Evolutionary conservation across 2,113 vertebrate genomes (phyloP).

Genomic region (Suncus etruscus): DNA sequence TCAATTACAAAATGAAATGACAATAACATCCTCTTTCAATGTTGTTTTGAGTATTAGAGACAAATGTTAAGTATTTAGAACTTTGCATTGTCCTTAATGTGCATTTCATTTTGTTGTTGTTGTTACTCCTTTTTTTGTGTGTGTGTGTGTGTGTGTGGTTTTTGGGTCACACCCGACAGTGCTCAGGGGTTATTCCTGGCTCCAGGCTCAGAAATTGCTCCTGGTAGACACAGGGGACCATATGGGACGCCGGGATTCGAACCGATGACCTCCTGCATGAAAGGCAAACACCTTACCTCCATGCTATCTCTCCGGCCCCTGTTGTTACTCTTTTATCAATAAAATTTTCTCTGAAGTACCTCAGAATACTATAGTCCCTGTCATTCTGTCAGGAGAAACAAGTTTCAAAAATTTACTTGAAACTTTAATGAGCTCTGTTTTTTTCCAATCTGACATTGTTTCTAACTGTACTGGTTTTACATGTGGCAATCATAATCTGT

Average conservation of each 20-base stretch:
- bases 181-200: too few relatives aligned
- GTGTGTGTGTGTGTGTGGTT: too few relatives aligned
- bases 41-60: neutral
- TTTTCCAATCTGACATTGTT: neutral
- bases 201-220: too few relatives aligned
- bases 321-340: constrained; percentile 26
- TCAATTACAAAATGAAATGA: neutral
- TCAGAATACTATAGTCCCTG: neutral
- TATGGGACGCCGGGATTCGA: too few relatives aligned
- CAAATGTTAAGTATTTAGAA: constrained; percentile 36
- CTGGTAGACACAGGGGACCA: too few relatives aligned
- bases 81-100: neutral
- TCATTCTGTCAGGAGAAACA: neutral
- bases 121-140: neutral
- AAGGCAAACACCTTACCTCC: too few relatives aligned
- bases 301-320: too few relatives aligned
- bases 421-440: neutral
- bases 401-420: neutral
- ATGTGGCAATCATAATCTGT: neutral
- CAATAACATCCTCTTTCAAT: neutral
- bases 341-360: constrained; percentile 11
- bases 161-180: too few relatives aligned
- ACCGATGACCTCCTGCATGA: too few relatives aligned
- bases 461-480: neutral
- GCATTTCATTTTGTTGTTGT: neutral